A percentile compares a stretch with the other conserved stretches of the same genome.
Evolutionary conservation across 2,113 vertebrate genomes (phyloP).

Genomic region (Ardeotis arabs): DNA sequence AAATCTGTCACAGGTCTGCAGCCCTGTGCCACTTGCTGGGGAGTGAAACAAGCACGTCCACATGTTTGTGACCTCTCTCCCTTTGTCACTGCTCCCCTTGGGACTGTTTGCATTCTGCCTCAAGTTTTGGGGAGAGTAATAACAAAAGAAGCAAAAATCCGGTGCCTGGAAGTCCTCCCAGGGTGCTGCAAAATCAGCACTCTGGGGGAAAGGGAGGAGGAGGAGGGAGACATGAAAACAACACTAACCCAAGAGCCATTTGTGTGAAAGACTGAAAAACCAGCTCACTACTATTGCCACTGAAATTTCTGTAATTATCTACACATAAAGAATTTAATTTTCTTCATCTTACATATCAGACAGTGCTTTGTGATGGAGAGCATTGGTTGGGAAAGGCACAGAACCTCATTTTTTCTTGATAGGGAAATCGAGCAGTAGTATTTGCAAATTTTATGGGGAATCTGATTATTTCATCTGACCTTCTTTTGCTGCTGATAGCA

Average conservation of each 20-base stretch:
- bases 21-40: background rate
- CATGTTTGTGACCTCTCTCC: background rate
- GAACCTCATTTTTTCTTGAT: background rate
- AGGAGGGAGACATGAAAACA: background rate
- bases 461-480: background rate
- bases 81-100: background rate
- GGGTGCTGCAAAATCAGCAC: background rate
- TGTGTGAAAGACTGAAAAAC: background rate
- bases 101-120: background rate
- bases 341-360: background rate
- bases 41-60: rapidly evolving
- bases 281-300: background rate
- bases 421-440: background rate
- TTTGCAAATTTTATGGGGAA: background rate
- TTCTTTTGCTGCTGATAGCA: background rate
- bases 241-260: background rate
- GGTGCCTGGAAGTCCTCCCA: background rate
- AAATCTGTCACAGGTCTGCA: background rate
- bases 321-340: background rate
- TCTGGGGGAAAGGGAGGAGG: background rate
- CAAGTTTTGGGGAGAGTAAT: background rate
- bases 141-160: background rate
- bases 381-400: background rate
- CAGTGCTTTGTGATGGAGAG: background rate
- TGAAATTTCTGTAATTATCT: background rate